Evolutionary conservation across 1,140 invertebrate species (phyloP).

Genomic region (Ceratosolen solmsi): DNA sequence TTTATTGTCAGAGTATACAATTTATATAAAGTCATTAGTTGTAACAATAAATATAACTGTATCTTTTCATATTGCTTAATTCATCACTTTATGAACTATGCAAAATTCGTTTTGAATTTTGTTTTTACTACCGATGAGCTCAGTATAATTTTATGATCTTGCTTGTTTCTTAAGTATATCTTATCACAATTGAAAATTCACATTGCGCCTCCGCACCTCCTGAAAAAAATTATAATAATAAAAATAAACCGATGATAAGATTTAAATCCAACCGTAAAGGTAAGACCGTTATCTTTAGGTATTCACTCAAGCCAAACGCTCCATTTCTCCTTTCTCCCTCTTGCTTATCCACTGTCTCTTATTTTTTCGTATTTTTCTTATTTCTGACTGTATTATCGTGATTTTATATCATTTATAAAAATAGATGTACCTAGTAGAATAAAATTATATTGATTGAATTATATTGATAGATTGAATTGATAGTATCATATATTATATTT

Average conservation of each 20-base stretch:
- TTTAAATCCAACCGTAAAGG: conserved; percentile 40
- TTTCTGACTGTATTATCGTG: not conserved
- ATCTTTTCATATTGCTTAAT: not conserved
- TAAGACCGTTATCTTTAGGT: conserved; percentile 26
- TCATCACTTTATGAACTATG: not conserved
- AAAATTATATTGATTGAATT: no score
- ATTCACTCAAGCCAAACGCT: not conserved
- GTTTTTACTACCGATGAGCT: no score
- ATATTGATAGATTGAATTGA: no score
- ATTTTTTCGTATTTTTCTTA: not conserved
- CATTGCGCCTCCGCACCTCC: conserved; percentile 5
- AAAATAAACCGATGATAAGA: conserved; percentile 7
- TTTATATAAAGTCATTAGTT: not conserved
- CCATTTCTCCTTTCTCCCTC: not conserved
- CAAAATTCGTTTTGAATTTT: not conserved
- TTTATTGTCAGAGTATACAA: no score
- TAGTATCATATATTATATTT: no score
- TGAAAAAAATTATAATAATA: no score
- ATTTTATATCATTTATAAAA: conserved; percentile 4
- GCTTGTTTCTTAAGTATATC: not conserved
- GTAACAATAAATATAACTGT: not conserved
- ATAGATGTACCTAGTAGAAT: no score
- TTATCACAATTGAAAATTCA: conserved; percentile 41
- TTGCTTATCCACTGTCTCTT: not conserved
- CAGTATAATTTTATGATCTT: conserved; percentile 2